Evolutionary conservation across 2,797 vertebrate species (phyloP).

Genomic region (Syngnathus rostellatus): DNA sequence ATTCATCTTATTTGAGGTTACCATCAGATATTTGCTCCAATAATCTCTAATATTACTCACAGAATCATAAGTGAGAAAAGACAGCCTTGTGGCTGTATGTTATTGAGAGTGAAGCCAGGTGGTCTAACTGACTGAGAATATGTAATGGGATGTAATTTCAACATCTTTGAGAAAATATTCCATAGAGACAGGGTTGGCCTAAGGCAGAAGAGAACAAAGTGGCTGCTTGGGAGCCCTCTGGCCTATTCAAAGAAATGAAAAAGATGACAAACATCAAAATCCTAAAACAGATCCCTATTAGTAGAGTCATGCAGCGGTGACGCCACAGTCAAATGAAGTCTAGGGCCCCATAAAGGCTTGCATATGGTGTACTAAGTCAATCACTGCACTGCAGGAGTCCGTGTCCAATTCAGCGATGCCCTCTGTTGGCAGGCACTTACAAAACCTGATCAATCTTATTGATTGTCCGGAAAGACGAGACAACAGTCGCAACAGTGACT

Average conservation of each 20-base stretch:
- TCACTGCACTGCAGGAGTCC: constrained; percentile 5
- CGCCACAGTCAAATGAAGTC: background rate
- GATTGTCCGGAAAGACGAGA: constrained; percentile 1
- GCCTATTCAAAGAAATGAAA: background rate
- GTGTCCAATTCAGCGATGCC: constrained; percentile 17
- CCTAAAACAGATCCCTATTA: background rate
- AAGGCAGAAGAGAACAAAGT: background rate
- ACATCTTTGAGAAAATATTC: background rate
- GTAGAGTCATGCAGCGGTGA: background rate
- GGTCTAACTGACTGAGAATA: background rate
- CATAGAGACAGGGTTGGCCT: background rate
- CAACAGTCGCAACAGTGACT: constrained; percentile 5
- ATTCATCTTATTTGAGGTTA: background rate
- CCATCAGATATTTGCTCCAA: background rate
- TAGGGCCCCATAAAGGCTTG: background rate
- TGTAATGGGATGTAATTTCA: background rate
- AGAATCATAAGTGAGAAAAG: background rate
- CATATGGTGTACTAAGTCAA: background rate
- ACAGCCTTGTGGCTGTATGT: background rate
- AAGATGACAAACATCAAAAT: background rate
- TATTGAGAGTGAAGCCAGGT: background rate
- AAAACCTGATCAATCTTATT: constrained; percentile 11
- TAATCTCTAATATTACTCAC: background rate
- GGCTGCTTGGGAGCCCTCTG: background rate
- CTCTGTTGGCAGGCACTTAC: constrained; percentile 18